These are phyloP conservation scores for Tricholaema leucomelas DNA, from an alignment of 2,113 vertebrate genomes.

Conservation along the genomic window DNA sequence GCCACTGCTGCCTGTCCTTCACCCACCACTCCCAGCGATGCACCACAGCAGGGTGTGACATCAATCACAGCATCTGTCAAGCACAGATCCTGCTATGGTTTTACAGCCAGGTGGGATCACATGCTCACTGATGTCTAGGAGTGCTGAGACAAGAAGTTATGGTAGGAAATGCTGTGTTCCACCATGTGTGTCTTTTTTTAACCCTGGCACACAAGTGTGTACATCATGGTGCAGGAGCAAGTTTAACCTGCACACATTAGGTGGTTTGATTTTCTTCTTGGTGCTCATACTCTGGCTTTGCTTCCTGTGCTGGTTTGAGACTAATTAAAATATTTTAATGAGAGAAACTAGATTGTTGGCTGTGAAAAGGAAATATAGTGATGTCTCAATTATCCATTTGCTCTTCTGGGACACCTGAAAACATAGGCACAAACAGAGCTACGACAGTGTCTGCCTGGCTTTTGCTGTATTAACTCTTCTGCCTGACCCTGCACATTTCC, in stretches of 20 bases:
- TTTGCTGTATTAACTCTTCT: too few relatives aligned
- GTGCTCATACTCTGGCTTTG: background rate
- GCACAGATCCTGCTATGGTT: background rate
- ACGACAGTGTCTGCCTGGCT: too few relatives aligned
- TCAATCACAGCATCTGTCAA: background rate
- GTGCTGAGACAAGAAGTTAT: background rate
- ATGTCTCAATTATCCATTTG: too few relatives aligned
- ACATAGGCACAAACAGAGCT: too few relatives aligned
- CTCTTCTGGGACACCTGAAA: too few relatives aligned
- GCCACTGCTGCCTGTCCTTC: background rate
- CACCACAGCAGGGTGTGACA: background rate
- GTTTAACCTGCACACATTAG: fast-evolving
- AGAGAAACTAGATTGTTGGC: too few relatives aligned
- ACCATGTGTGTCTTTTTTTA: too few relatives aligned
- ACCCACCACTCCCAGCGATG: background rate
- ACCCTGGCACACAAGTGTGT: too few relatives aligned
- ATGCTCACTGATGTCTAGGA: background rate
- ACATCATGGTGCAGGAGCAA: fast-evolving
- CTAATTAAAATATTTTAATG: too few relatives aligned
- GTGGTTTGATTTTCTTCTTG: background rate
- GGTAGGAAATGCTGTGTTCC: background rate
- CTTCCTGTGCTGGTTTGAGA: too few relatives aligned
- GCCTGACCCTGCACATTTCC: too few relatives aligned
- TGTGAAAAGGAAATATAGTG: too few relatives aligned
- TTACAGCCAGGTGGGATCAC: background rate